Base-by-base conservation (phyloP, 2,888 invertebrate species). In the Caenorhabditis sp. region DNA sequence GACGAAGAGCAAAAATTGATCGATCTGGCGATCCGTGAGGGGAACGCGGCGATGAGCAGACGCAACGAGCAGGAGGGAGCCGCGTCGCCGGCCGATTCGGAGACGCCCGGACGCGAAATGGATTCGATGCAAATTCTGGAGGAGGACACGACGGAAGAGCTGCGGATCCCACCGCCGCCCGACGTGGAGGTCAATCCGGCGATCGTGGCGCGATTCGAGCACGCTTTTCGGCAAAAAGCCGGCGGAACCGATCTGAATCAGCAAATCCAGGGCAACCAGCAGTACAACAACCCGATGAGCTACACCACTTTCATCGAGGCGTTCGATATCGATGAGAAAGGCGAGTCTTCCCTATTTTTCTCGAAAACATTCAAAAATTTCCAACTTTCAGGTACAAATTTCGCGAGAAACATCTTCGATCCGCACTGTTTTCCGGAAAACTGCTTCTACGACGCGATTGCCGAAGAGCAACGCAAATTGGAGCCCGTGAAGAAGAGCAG, bases 231-330 rank as follows among this genome's bases (percentile, higher is more conserved):
- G 5, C 71, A 79, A 50, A 81, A 81, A 48, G 75, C 50, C 4
- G 37, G 1, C 2, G 81, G 81, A 22, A 39, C 32, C 4, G 77
- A 79, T 52, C 50, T 81, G 55, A 81, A 81, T 41, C 22, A 43
- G 20, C 58, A 58, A n/a, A 66, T 81, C 13, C 81, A 81, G 30
- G 43, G 55, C 2, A 66, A 55, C 30, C 63, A 71, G 9, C 71
- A 77, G 20, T 83, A 79, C 68, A 68, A 71, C 32, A 83, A 83
- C 56, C 83, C 83, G 13, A 80, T 81, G 56, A 82, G 80, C 59
- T 83, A 83, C 61, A 78, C 79, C 24, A 55, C 71, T 8, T 83
- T 83, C 71, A 83, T 83, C n/a, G 78, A 80, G 46, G 32, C 48
- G 3, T 79, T 76, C 32, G 74, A 81, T 13, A 70, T 83, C n/a